Percentiles rank a stretch among this genome's conserved stretches.
phyloP scores from a whole-genome alignment of 2,797 vertebrate genomes.

The Gephyroberyx darwinii region DNA sequence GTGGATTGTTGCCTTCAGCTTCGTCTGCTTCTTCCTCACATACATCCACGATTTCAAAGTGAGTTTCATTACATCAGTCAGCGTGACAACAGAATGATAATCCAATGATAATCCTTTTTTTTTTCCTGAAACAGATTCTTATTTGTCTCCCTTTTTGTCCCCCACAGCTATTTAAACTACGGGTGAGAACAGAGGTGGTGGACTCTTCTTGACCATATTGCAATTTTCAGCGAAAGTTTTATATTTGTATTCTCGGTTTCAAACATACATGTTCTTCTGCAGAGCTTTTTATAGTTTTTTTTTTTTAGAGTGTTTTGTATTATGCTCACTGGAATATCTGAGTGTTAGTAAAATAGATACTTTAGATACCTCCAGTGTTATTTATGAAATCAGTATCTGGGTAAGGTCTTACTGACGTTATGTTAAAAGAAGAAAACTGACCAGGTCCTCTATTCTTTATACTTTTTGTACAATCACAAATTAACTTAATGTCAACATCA shows the following conservation, averaged over 20 bases:
- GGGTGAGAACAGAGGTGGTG: conserved; percentile 50
- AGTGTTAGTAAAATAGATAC: not conserved
- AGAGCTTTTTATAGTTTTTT: conserved; percentile 1
- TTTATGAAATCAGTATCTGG: conserved; percentile 34
- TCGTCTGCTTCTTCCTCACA: conserved; percentile 92
- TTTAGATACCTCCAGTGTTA: conserved; percentile 17
- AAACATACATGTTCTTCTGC: too few relatives aligned
- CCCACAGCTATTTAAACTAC: conserved; percentile 77
- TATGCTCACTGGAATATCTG: not conserved
- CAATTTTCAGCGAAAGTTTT: not conserved
- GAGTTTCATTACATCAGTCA: conserved; percentile 50
- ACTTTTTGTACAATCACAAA: conserved; percentile 8
- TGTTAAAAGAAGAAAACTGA: not conserved
- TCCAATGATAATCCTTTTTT: too few relatives aligned
- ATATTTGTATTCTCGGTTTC: conserved; percentile 21
- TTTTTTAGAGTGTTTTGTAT: not conserved
- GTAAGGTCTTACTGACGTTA: not conserved
- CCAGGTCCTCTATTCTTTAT: conserved; percentile 19
- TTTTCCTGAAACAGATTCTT: not conserved
- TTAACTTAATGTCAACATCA: not conserved
- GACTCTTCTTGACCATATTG: conserved; percentile 24
- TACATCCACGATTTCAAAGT: conserved; percentile 96
- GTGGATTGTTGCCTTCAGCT: conserved; percentile 93
- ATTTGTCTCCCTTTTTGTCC: conserved; percentile 30
- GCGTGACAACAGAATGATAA: not conserved